Evolutionary conservation across 2,113 vertebrate genomes (phyloP).

Genomic region (Phoenicopterus ruber): DNA sequence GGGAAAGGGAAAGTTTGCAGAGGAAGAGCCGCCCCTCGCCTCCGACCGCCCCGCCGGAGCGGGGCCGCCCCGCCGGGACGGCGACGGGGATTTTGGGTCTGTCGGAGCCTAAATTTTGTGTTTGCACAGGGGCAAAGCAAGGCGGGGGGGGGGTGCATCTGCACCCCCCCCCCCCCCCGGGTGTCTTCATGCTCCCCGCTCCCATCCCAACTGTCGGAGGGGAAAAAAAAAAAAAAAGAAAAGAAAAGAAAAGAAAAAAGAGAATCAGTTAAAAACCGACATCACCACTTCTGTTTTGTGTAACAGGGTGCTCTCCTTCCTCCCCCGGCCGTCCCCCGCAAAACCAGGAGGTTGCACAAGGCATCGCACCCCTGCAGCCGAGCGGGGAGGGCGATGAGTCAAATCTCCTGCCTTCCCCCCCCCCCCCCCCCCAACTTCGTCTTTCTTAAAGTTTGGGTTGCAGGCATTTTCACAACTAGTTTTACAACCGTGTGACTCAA

Average conservation of each 20-base stretch:
- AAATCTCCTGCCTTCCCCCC: not conserved
- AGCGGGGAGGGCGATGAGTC: not conserved
- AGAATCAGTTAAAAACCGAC: not conserved
- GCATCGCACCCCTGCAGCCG: not conserved
- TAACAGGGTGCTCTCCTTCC: not conserved
- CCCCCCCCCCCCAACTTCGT: no score
- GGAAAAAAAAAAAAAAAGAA: fast-evolving
- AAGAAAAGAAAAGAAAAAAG: not conserved
- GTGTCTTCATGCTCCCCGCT: not conserved
- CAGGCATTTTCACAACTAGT: not conserved
- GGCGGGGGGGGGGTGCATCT: no score
- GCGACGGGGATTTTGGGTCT: not conserved
- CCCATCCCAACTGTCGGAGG: no score
- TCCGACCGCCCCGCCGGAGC: not conserved
- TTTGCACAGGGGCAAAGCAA: not conserved
- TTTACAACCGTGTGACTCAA: not conserved
- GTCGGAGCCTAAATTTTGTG: not conserved
- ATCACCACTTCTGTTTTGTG: not conserved
- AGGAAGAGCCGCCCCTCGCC: slow-evolving; percentile 72
- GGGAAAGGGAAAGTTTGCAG: slow-evolving; percentile 71
- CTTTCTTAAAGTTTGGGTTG: not conserved
- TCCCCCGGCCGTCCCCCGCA: not conserved
- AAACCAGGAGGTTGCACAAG: not conserved
- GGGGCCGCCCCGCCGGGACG: not conserved
- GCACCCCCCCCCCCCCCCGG: not conserved